Evolutionary conservation across 92 coral and sea anemone species (phyloP).

Genomic region (Meandrina meandrites): DNA sequence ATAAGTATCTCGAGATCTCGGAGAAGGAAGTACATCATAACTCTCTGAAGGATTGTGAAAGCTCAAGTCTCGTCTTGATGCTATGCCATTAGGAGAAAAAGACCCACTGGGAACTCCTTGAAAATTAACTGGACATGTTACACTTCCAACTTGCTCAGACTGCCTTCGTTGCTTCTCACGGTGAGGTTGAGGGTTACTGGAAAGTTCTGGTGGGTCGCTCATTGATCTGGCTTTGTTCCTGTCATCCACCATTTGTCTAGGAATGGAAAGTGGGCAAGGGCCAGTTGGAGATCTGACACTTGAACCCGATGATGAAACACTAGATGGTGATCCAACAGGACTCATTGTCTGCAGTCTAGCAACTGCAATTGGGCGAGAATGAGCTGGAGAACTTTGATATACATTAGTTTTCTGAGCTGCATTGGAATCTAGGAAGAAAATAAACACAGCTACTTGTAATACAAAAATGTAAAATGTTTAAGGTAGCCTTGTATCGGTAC

Average conservation of each 20-base stretch:
- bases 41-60: conserved; percentile 18
- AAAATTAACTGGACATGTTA: neutral
- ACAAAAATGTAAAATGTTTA: neutral
- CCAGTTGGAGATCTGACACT: conserved; percentile 37
- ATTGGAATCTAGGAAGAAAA: neutral
- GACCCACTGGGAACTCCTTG: neutral
- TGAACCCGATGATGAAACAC: conserved; percentile 32
- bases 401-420: neutral
- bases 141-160: conserved; percentile 33
- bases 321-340: conserved; percentile 20
- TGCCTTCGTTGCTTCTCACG: conserved; percentile 5
- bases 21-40: conserved; percentile 65
- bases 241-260: conserved; percentile 12
- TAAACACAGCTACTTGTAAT: no score
- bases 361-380: conserved; percentile 9
- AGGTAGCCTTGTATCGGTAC: neutral
- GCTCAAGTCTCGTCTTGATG: neutral
- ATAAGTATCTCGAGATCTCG: conserved; percentile 33
- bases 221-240: conserved; percentile 20
- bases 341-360: conserved; percentile 2
- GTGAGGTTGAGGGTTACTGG: neutral
- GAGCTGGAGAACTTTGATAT: neutral
- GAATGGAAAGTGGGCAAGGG: conserved; percentile 45
- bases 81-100: neutral
- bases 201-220: conserved; percentile 34